Conservation (phyloP, 2,113 vertebrate species). For the Sclerurus mexicanus region DNA sequence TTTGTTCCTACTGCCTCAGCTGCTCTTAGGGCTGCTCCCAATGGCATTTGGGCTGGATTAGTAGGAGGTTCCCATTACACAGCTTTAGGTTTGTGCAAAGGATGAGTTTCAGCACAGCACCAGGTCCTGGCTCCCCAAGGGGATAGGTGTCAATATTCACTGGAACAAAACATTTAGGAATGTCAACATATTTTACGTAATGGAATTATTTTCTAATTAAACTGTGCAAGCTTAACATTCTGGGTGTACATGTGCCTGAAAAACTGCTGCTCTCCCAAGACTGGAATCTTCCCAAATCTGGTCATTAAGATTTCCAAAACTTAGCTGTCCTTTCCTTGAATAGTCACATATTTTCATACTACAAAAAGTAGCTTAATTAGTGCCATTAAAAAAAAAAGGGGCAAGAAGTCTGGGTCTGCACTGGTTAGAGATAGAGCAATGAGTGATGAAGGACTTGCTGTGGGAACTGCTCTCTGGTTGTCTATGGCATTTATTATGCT, state of each 20-base stretch:
- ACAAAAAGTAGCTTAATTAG: neutral
- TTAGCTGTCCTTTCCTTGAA: neutral
- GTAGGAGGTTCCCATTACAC: fast-evolving
- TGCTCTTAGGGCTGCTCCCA: neutral
- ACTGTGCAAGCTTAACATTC: neutral
- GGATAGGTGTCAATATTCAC: neutral
- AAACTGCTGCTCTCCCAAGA: neutral
- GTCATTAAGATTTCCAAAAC: neutral
- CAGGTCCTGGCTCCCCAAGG: neutral
- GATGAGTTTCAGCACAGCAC: neutral
- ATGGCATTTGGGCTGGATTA: fast-evolving
- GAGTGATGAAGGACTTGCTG: neutral
- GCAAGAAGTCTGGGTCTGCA: neutral
- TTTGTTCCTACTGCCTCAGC: neutral
- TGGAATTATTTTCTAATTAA: neutral
- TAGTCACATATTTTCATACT: neutral
- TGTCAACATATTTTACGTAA: neutral
- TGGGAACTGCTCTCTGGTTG: neutral
- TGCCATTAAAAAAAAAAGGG: neutral
- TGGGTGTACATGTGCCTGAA: neutral
- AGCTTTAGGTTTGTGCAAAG: neutral
- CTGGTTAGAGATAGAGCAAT: neutral
- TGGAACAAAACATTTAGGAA: neutral
- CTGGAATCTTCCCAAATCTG: neutral
- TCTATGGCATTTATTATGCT: neutral